These are phyloP conservation scores for Ennomos fuscantarius DNA, from an alignment of 2,888 invertebrate species.

Conservation along the genomic window DNA sequence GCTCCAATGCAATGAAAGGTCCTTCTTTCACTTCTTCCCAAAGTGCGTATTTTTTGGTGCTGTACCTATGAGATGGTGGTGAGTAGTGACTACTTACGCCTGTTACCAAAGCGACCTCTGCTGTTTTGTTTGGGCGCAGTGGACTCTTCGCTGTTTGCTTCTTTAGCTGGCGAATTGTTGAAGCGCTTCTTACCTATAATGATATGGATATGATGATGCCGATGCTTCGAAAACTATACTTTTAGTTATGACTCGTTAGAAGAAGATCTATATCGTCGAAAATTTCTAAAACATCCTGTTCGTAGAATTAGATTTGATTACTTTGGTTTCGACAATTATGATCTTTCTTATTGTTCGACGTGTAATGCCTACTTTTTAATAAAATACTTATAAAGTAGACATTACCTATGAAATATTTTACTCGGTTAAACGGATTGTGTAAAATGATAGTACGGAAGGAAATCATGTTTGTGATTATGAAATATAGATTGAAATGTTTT, in stretches of 20 bases:
- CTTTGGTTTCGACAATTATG: too few species aligned
- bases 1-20: too few species aligned
- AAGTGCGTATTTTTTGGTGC: constrained; percentile 15
- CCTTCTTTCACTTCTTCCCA: constrained; percentile 19
- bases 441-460: too few species aligned
- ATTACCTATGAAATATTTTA: too few species aligned
- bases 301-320: background rate
- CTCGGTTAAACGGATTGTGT: too few species aligned
- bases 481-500: too few species aligned
- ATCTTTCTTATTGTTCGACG: too few species aligned
- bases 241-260: constrained; percentile 2
- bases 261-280: too few species aligned
- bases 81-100: constrained; percentile 63
- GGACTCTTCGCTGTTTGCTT: constrained; percentile 64
- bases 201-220: constrained; percentile 22
- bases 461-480: too few species aligned
- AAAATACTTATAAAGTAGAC: too few species aligned
- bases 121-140: constrained; percentile 61
- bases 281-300: constrained; percentile 14
- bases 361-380: too few species aligned
- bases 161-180: constrained; percentile 63
- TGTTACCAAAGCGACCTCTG: constrained; percentile 69
- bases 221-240: constrained; percentile 2
- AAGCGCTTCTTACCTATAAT: constrained; percentile 66
- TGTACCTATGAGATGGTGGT: constrained; percentile 37